Percentiles rank a stretch among this genome's conserved stretches.
Evolutionary conservation across 2,888 invertebrate species (phyloP).

Genomic region (Papilio protenor): DNA sequence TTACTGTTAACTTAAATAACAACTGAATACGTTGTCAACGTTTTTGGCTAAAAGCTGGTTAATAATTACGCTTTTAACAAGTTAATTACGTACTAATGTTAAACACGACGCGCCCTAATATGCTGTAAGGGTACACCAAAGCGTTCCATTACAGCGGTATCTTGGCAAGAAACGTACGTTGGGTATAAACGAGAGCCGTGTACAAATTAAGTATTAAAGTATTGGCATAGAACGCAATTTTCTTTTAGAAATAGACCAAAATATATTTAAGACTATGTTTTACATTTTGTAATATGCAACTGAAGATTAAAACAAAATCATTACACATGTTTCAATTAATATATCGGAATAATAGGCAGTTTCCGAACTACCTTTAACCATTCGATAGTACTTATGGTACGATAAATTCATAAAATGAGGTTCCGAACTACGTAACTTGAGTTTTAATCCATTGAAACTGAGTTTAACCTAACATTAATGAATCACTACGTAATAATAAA

Average conservation of each 20-base stretch:
- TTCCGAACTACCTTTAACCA: no score
- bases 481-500: no score
- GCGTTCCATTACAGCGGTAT: slow-evolving; percentile 34
- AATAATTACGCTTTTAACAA: slow-evolving; percentile 12
- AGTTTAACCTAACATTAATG: no score
- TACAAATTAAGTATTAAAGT: slow-evolving; percentile 33
- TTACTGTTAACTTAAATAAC: neutral
- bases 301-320: neutral
- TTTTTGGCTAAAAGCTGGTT: slow-evolving; percentile 1
- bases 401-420: no score
- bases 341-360: neutral
- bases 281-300: neutral
- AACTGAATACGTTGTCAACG: no score
- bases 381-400: no score
- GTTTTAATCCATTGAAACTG: no score
- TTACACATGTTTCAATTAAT: neutral
- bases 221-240: slow-evolving; percentile 29
- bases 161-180: slow-evolving; percentile 35
- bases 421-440: no score
- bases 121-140: slow-evolving; percentile 28
- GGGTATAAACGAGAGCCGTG: slow-evolving; percentile 28
- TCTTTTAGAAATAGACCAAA: neutral
- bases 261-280: neutral
- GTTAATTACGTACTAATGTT: slow-evolving; percentile 1
- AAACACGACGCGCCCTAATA: slow-evolving; percentile 25